Evolutionary conservation across 2,888 invertebrate species (phyloP), one percentile per base, ranked within the genome.

Genomic region (Catocala sponsa): DNA sequence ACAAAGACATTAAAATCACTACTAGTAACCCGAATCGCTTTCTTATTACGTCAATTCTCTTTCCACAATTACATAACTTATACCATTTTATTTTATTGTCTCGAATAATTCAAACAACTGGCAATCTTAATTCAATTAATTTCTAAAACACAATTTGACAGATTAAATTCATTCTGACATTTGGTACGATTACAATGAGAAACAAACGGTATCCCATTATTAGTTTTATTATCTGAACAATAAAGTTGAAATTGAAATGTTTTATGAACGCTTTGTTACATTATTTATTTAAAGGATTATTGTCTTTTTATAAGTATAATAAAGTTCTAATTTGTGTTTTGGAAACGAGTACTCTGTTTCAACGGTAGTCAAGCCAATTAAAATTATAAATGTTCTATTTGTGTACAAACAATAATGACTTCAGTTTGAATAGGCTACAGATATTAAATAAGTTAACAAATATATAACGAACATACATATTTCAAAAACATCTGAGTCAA

Each of bases 71-170:
- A 48, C 15, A 51, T 55, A 63, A 65, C 59, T 33, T 6, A 49
- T 59, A 62, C 59, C 55, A 25, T 25, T 25, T 25, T 25, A 25
- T 49, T 48, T 41, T 35, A 63, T 62, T 68, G 54, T 33, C 53
- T 60, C 13, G 42, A 38, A 55, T 63, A 57, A 61, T 64, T 68
- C 47, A 67, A 69, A 67, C 63, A 25, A 53, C 55, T 47, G 47
- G n/a, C 63, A 59, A 56, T 71, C 54, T 60, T 68, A 59, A 72
- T 73, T 68, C 44, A 70, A 71, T 74, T 63, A 66, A 60, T 58
- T 63, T 69, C 55, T 42, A 57, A 15, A 74, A 44, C 44, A 58
- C 41, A 54, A 62, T 61, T 62, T 63, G 53, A 57, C 59, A 63
- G 69, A 63, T 64, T 63, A 63, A 72, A 63, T 64, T 61, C 54